Base-by-base conservation (phyloP, 1,140 invertebrate genomes). In the Pseudomyrmex flavicornis region DNA sequence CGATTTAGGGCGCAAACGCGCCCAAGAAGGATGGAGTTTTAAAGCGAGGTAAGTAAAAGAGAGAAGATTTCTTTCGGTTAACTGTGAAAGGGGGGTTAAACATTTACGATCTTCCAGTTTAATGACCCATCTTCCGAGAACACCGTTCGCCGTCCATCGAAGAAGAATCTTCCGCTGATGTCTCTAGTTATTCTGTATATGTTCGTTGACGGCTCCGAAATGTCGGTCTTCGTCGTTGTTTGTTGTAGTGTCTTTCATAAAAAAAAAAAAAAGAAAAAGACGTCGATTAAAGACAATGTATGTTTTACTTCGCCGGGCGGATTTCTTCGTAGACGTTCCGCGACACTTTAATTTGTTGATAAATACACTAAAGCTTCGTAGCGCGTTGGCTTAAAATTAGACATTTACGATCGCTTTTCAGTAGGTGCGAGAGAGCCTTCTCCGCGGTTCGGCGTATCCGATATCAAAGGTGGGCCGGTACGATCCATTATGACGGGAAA, bases 321-420 rank as follows among this genome's bases (percentile, higher is more conserved):
- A 66, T 54, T 13, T 65, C 15, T 17, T 20, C 20, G 82, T 68
- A 59, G 52, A 17, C 61, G 62, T 66, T 15, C 2, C 5, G 12
- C 44, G n/a, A 68, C 56, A 69, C 76, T 83, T 58, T 85, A 90
- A 90, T 91, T 89, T 89, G 89, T 90, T 90, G 89, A 90, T 91
- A 90, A 90, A 90, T 91, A 91, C 83, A 85, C 84, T 89, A 82
- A 26, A 35, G 66, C 50, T 69, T 72, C 72, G 65, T 62, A 46
- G 35, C 61, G 62, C 54, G 58, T 20, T 59, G 76, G 59, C 77
- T 89, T 91, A 90, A 91, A 91, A 91, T 89, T 91, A 91, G 90
- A 91, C 84, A 87, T 91, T 91, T 90, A 90, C 84, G 90, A 91
- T 88, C 83, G 68, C 22, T 84, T 35, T 79, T 86, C 75, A 58